phyloP scores from a whole-genome alignment of 2,113 vertebrate genomes.

The Athene noctua region DNA sequence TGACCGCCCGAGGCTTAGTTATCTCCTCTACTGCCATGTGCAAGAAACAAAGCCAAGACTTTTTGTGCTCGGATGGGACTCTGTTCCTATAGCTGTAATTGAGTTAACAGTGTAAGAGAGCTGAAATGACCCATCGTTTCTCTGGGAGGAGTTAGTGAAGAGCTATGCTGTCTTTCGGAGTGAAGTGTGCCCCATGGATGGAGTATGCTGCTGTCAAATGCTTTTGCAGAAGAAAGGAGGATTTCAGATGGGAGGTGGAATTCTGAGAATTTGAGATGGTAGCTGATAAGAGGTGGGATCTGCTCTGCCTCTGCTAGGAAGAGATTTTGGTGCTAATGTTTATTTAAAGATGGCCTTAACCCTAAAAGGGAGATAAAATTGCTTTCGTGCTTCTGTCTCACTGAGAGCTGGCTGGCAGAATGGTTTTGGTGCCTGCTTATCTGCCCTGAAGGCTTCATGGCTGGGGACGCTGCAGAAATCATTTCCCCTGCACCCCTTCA shows the following conservation, averaged over 20 bases:
- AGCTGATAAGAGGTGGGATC: constrained; percentile 9
- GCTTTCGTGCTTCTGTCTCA: not conserved
- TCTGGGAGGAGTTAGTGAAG: not conserved
- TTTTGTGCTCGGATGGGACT: not conserved
- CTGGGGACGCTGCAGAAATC: not conserved
- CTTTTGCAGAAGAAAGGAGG: not conserved
- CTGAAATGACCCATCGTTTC: fast-evolving
- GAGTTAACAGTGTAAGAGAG: not conserved
- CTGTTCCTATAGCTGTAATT: not conserved
- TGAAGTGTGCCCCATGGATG: not conserved
- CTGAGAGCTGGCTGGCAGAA: not conserved
- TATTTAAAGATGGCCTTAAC: constrained; percentile 25
- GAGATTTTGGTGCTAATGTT: not conserved
- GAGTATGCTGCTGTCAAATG: not conserved
- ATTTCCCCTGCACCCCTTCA: not conserved
- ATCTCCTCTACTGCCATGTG: not conserved
- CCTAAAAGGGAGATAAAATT: not conserved
- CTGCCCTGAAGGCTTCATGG: not conserved
- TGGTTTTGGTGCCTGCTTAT: constrained; percentile 1
- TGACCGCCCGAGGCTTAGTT: not conserved
- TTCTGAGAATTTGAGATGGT: constrained; percentile 12
- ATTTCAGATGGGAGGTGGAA: not conserved
- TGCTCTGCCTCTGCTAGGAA: not conserved
- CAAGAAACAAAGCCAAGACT: not conserved
- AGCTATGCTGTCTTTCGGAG: not conserved